Base-by-base conservation (phyloP, 2,888 invertebrate species). In the Philereme transversata region DNA sequence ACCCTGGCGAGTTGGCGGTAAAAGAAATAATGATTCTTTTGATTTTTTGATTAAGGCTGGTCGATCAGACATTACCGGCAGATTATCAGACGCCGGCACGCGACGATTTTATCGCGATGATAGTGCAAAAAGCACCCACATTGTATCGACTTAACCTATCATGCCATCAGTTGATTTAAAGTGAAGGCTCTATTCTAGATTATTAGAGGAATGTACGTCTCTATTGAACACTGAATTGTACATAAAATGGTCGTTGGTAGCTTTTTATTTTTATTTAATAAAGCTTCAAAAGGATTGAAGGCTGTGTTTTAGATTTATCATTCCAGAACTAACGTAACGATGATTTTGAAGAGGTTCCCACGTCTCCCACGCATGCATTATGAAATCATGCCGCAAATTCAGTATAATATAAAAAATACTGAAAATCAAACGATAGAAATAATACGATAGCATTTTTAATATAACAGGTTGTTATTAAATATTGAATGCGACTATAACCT, bases 71-170 rank as follows among this genome's bases (percentile, higher is more conserved):
- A 66, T 74, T 70, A 74, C 62, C 67, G 81, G 75, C 80, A 78
- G 78, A 78, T 80, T 83, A 82, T 84, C 83, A 78, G 72, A 47
- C 69, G 63, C 71, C 69, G 77, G 75, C 82, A 82, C 82, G 82
- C 84, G 76, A 82, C 74, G 80, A 81, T 79, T 70, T 79, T 85
- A 86, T 87, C 84, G 71, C 72, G 71, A 76, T 83, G 84, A 86
- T 81, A 81, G 68, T 74, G 77, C 79, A 77, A 77, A 82, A 83
- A 75, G 56, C 67, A 69, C 67, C 73, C 67, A 68, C 64, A 62
- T 65, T 69, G 62, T 66, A 70, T 74, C 71, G 67, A 62, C 59
- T 45, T 59, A 10, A 58, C 60, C 55, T 62, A 60, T 57, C 65
- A 54, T 71, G 68, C 70, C 65, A 69, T 41, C 52, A 44, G 41